A percentile compares a stretch with the other conserved stretches of the same genome.
These are phyloP conservation scores for Mionectes macconnelli DNA, from an alignment of 2,113 vertebrate genomes.

Conservation along the genomic window DNA sequence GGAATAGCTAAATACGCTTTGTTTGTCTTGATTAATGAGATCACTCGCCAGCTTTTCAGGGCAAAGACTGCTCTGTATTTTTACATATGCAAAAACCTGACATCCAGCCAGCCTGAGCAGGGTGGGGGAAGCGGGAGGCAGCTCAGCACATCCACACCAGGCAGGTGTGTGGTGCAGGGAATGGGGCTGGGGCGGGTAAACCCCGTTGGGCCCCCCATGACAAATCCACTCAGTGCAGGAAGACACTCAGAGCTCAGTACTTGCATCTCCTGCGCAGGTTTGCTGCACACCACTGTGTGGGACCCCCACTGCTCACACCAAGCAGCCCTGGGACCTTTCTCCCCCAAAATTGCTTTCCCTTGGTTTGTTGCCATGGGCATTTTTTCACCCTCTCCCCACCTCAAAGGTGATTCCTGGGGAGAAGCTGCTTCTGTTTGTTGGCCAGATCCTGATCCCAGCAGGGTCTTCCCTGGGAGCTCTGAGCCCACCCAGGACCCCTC, in stretches of 20 bases:
- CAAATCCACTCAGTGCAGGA: neutral
- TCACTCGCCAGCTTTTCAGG: slow-evolving; percentile 60
- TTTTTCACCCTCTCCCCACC: neutral
- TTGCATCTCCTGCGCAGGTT: neutral
- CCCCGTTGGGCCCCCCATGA: accelerated
- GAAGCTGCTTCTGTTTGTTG: neutral
- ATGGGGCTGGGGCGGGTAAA: neutral
- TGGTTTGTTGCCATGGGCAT: neutral
- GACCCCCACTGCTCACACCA: neutral
- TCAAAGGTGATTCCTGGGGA: neutral
- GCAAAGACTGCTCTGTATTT: slow-evolving; percentile 48
- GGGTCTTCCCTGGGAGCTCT: neutral
- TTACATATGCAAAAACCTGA: slow-evolving; percentile 54
- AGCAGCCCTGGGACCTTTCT: neutral
- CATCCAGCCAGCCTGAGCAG: slow-evolving; percentile 38
- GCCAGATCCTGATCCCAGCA: neutral
- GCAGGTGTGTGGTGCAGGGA: neutral
- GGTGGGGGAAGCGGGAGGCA: neutral
- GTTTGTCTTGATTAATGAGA: slow-evolving; percentile 67
- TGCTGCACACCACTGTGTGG: neutral
- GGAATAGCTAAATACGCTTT: slow-evolving; percentile 49
- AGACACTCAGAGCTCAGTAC: neutral
- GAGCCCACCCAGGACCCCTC: neutral
- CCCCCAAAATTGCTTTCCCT: neutral
- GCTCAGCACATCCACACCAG: neutral